A percentile compares a stretch with the other conserved stretches of the same genome.
phyloP scores from a whole-genome alignment of 2,797 vertebrate species.

The Triplophysa yarkandensis region DNA sequence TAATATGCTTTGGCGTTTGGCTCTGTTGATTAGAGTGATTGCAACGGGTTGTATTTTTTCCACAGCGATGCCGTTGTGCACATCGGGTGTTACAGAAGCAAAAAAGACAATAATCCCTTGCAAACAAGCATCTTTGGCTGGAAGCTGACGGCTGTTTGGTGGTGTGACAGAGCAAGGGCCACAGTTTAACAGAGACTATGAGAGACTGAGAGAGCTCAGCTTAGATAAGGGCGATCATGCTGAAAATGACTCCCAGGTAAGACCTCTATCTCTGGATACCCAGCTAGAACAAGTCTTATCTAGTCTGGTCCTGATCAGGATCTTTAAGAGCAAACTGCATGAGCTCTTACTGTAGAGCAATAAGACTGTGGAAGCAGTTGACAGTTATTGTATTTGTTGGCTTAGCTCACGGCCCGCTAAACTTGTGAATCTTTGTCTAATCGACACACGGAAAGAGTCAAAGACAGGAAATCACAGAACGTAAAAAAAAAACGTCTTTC shows the following conservation, averaged over 20 bases:
- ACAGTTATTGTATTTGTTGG: constrained; percentile 20
- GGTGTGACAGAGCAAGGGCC: constrained; percentile 58
- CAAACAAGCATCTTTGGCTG: constrained; percentile 78
- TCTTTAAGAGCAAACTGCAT: constrained; percentile 78
- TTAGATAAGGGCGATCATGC: constrained; percentile 81
- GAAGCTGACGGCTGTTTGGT: constrained; percentile 63
- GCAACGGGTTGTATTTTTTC: constrained; percentile 63
- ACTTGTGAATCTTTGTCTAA: constrained; percentile 28
- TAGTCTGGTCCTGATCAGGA: constrained; percentile 71
- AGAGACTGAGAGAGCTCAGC: constrained; percentile 74
- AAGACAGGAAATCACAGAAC: constrained; percentile 21
- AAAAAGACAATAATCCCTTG: constrained; percentile 73
- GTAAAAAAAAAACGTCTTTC: constrained; percentile 3
- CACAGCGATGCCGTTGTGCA: constrained; percentile 65
- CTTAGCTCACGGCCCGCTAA: constrained; percentile 17
- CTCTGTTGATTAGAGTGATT: constrained; percentile 68
- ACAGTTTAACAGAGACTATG: constrained; percentile 70
- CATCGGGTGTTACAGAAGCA: constrained; percentile 66
- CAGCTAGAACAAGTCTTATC: constrained; percentile 82
- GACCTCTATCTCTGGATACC: constrained; percentile 77
- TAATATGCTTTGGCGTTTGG: constrained; percentile 69
- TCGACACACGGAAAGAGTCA: not conserved
- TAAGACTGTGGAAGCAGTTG: constrained; percentile 57
- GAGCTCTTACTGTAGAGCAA: constrained; percentile 68
- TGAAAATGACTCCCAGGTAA: constrained; percentile 83